Base-by-base conservation (phyloP, 1,140 invertebrate species). In the Amphibalanus amphitrite region DNA sequence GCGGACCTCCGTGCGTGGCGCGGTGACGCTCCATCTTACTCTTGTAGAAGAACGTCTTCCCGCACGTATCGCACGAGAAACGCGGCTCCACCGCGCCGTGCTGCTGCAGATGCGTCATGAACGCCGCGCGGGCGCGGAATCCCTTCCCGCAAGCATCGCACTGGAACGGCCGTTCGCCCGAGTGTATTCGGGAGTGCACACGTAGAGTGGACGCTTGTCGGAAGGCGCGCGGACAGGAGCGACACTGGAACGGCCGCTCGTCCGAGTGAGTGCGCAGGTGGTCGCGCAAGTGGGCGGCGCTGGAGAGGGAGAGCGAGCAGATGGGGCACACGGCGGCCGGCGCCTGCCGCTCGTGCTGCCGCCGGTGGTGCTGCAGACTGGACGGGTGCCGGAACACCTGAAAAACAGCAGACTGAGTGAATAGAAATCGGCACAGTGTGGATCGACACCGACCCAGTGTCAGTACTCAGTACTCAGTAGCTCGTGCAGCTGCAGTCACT, bases 111-210 rank as follows among this genome's bases (percentile, higher is more conserved):
- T 59, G 47, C 13, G 13, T 59, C 47, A 59, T 59, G 47, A 59
- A 59, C 47, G 47, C 47, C 47, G 47, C 47, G 1, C 47, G 47
- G 47, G 10, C 47, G 47, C 83, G 85, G 65, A 95, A 85, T 69
- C 87, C 86, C 81, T 94, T 93, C 10, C 84, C 82, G 79, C 91
- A 93, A 29, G 90, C 86, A 75, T 87, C 86, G 79, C 88, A 90
- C 0, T 86, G 79, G 77, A 84, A 85, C 28, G 84, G 82, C 71
- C 84, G 83, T 59, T 84, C 85, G 0, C 86, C 86, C 33, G 84
- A 82, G 78, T 88, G 86, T 20, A 80, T 82, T 73, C 84, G 82
- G 73, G 84, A 82, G 78, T 88, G 47, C 10, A 59, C 47, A 20
- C 47, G 47, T 20, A 59, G 47, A 13, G 47, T 59, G 10, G 47